A percentile compares a stretch with the other conserved stretches of the same genome.
Conservation (phyloP, 2,888 invertebrate species). For the Ptychoptera contaminata region DNA sequence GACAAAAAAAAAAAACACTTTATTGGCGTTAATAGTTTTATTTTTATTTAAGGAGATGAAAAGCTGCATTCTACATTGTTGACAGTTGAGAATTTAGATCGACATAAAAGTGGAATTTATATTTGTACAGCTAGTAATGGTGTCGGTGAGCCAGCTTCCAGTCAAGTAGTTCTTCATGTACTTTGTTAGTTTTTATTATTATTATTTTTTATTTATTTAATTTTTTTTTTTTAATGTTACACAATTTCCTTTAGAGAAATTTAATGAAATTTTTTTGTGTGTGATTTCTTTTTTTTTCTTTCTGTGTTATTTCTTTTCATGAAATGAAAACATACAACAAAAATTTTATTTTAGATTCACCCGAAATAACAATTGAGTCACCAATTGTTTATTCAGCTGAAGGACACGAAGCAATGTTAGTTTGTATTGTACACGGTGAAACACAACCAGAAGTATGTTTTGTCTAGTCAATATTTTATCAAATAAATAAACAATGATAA, state of each 20-base stretch:
- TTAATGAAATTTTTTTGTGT: background rate
- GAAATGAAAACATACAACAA: background rate
- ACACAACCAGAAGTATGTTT: slow-evolving; percentile 45
- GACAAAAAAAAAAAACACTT: background rate
- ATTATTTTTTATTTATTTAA: slow-evolving; percentile 1
- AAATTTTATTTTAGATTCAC: slow-evolving; percentile 22
- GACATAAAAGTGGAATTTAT: slow-evolving; percentile 46
- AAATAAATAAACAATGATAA: too few species aligned
- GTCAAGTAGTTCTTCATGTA: slow-evolving; percentile 44
- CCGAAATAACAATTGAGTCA: slow-evolving; percentile 37
- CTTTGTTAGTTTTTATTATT: slow-evolving; percentile 37
- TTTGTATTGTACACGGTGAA: slow-evolving; percentile 52
- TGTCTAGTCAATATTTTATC: background rate
- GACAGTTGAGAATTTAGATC: slow-evolving; percentile 42
- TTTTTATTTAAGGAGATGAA: slow-evolving; percentile 48
- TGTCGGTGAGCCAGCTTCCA: slow-evolving; percentile 43
- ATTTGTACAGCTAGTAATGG: slow-evolving; percentile 47
- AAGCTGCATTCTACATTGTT: slow-evolving; percentile 41
- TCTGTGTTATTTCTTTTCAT: background rate
- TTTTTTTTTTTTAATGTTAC: background rate
- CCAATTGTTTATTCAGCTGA: slow-evolving; percentile 50
- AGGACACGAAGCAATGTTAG: slow-evolving; percentile 48
- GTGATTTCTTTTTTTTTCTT: too few species aligned
- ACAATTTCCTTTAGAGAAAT: background rate
- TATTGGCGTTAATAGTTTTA: slow-evolving; percentile 11